phyloP scores from a whole-genome alignment of 1,140 invertebrate genomes.

The Zelostemma sp. region DNA sequence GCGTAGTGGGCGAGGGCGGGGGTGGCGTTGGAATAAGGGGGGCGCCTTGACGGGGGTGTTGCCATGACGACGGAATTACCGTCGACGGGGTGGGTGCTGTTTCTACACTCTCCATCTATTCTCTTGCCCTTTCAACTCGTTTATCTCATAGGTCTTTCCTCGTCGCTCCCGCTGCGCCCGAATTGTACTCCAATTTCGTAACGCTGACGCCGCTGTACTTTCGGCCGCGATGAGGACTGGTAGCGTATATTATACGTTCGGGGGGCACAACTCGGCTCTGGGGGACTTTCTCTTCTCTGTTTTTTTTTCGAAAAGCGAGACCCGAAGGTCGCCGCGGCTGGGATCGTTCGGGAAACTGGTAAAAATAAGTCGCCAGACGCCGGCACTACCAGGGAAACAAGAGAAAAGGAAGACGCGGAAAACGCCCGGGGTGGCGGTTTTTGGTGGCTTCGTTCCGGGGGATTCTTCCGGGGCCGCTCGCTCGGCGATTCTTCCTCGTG shows the following conservation, averaged over 20 bases:
- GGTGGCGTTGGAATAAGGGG: constrained; percentile 57
- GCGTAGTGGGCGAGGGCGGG: constrained; percentile 50
- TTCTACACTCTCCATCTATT: constrained; percentile 30
- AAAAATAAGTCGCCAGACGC: constrained; percentile 20
- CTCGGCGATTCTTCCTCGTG: no score
- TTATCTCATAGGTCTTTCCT: constrained; percentile 7
- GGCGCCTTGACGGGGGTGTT: constrained; percentile 67
- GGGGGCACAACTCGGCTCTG: background rate
- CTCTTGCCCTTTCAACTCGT: no score
- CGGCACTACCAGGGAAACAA: constrained; percentile 32
- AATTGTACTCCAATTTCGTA: constrained; percentile 40
- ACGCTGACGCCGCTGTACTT: constrained; percentile 13
- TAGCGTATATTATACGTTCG: constrained; percentile 13
- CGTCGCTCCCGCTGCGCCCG: constrained; percentile 12
- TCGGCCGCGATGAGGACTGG: constrained; percentile 22
- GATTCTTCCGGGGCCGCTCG: no score
- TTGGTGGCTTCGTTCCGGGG: no score
- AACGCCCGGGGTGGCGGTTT: background rate
- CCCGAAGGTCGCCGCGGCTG: background rate
- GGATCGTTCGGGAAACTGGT: background rate
- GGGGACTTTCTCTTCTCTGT: constrained; percentile 1
- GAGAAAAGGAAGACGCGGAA: constrained; percentile 1
- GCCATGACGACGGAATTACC: constrained; percentile 63
- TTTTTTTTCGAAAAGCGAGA: constrained; percentile 30
- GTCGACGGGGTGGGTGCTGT: constrained; percentile 54